phyloP scores from a whole-genome alignment of 2,797 vertebrate species.

The Parauchenoglanis ngamensis region DNA sequence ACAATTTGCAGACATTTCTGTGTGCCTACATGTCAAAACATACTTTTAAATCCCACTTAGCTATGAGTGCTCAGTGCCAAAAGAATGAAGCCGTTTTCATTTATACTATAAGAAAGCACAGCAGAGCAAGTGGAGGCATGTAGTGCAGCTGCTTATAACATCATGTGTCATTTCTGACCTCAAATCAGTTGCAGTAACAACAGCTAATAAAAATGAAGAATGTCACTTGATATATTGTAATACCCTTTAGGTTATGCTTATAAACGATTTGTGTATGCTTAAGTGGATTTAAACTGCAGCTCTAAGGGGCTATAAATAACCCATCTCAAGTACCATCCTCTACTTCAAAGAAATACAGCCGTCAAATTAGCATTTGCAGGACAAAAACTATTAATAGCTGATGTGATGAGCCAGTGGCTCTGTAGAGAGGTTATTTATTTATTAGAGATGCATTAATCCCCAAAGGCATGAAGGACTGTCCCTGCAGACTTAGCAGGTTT shows the following conservation, averaged over 20 bases:
- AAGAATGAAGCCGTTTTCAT: slow-evolving; percentile 47
- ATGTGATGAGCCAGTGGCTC: slow-evolving; percentile 51
- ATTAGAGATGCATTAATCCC: slow-evolving; percentile 55
- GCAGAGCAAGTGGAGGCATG: slow-evolving; percentile 27
- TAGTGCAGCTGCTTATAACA: slow-evolving; percentile 54
- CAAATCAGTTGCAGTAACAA: slow-evolving; percentile 47
- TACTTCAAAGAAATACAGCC: slow-evolving; percentile 75
- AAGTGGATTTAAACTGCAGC: slow-evolving; percentile 71
- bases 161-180: slow-evolving; percentile 45
- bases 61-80: slow-evolving; percentile 23
- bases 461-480: slow-evolving; percentile 40
- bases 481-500: slow-evolving; percentile 40
- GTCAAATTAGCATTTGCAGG: slow-evolving; percentile 73
- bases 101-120: slow-evolving; percentile 49
- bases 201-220: slow-evolving; percentile 29
- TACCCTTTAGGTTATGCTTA: slow-evolving; percentile 37
- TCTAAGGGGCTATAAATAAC: slow-evolving; percentile 74
- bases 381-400: slow-evolving; percentile 72
- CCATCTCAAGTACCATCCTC: slow-evolving; percentile 72
- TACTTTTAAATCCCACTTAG: slow-evolving; percentile 35
- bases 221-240: slow-evolving; percentile 54
- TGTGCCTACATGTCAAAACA: slow-evolving; percentile 35
- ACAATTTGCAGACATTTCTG: slow-evolving; percentile 55
- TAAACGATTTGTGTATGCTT: slow-evolving; percentile 54
- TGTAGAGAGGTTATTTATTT: slow-evolving; percentile 53